Conservation (phyloP, 1,140 invertebrate genomes). For the Babylonia areolata region DNA sequence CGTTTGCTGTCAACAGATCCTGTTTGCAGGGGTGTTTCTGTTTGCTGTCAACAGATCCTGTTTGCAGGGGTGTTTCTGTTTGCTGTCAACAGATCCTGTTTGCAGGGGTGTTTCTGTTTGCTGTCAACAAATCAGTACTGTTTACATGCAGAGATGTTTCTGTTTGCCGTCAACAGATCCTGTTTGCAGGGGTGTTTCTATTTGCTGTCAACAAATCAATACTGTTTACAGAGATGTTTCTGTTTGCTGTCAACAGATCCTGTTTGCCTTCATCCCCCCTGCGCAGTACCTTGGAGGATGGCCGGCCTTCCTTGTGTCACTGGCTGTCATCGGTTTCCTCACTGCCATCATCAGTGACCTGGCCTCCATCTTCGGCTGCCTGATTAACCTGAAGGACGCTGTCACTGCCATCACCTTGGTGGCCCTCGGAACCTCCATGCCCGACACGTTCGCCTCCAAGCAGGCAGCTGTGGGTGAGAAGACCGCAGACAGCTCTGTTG, state of each 20-base stretch:
- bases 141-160: too few relatives aligned
- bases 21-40: too few relatives aligned
- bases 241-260: conserved; percentile 74
- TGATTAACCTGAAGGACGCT: conserved; percentile 79
- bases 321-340: conserved; percentile 80
- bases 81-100: too few relatives aligned
- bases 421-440: conserved; percentile 84
- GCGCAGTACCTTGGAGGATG: conserved; percentile 80
- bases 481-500: conserved; percentile 78
- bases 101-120: too few relatives aligned
- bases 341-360: conserved; percentile 82
- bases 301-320: conserved; percentile 81
- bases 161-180: too few relatives aligned
- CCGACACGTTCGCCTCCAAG: conserved; percentile 81
- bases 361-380: conserved; percentile 82
- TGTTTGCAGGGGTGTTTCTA: too few relatives aligned
- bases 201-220: too few relatives aligned
- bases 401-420: conserved; percentile 85
- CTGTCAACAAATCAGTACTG: too few relatives aligned
- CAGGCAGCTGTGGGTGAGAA: conserved; percentile 77
- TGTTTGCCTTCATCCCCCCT: conserved; percentile 82
- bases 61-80: too few relatives aligned
- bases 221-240: too few relatives aligned
- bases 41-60: too few relatives aligned
- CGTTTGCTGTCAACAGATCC: too few relatives aligned